Evolutionary conservation across 1,140 invertebrate species (phyloP).

Genomic region (Danaus melanippus): DNA sequence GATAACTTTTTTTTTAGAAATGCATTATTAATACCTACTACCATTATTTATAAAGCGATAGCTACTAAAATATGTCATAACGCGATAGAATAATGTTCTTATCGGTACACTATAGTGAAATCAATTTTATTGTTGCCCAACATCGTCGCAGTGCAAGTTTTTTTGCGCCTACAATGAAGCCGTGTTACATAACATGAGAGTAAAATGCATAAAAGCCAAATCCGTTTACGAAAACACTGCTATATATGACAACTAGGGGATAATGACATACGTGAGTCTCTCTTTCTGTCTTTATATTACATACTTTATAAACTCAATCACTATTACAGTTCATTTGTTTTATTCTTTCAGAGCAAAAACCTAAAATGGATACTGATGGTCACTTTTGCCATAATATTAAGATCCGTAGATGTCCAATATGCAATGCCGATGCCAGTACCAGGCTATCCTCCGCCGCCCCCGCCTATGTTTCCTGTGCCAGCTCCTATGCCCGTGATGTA

Average conservation of each 20-base stretch:
- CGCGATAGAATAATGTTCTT: too few species aligned
- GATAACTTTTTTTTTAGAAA: too few species aligned
- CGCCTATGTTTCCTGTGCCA: slow-evolving; percentile 21
- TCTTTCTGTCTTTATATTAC: slow-evolving; percentile 2
- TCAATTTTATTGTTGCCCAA: not conserved
- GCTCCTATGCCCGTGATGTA: slow-evolving; percentile 21
- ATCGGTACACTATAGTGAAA: not conserved
- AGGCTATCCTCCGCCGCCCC: slow-evolving; percentile 10
- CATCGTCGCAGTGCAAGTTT: too few species aligned
- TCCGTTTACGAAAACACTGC: slow-evolving; percentile 17
- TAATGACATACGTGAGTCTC: slow-evolving; percentile 25
- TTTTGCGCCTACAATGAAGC: slow-evolving; percentile 18
- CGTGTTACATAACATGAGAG: slow-evolving; percentile 27
- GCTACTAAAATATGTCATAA: too few species aligned
- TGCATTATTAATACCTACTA: too few species aligned
- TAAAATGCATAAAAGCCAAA: slow-evolving; percentile 31
- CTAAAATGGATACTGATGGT: slow-evolving; percentile 14
- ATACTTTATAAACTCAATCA: too few species aligned
- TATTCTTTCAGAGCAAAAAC: slow-evolving; percentile 9
- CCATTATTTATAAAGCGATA: too few species aligned
- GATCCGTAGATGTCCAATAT: slow-evolving; percentile 16
- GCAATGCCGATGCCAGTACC: slow-evolving; percentile 15
- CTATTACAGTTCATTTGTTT: not conserved
- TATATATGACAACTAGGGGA: slow-evolving; percentile 12
- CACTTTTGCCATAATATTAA: slow-evolving; percentile 11